Base-by-base conservation (phyloP, 2,888 invertebrate genomes). In the Rhogogaster chlorosoma region DNA sequence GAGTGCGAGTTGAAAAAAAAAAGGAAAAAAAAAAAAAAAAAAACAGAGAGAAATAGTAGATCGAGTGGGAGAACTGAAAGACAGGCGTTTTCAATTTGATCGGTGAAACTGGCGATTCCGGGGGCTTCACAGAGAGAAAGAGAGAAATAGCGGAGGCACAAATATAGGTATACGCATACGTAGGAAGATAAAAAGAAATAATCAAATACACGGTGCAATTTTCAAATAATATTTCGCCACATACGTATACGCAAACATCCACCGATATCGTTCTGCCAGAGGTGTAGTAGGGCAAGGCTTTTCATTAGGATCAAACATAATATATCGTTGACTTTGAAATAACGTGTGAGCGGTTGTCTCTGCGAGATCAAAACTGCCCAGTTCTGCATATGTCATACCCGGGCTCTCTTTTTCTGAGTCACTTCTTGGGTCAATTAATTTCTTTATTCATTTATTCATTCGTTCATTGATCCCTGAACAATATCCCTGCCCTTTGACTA, bases 1-100 rank as follows among this genome's bases (percentile, higher is more conserved):
- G 38, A 45, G 32, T 61, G 83, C 45, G 77, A 67, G 84, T 70
- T 80, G 53, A 80, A 82, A 86, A 84, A 78, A 57, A 75, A 45
- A 61, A 77, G 84, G 75, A 78, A 80, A 80, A 86, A 77, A 86
- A 67, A 73, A 75, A 70, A 82, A 49, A 57, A n/a, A 32, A 26
- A 83, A 64, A 18, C 84, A 85, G n/a, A 22, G 75, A 67, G 29
- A 32, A 29, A 70, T 18, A 29, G 84, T 9, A 49, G 53, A 77
- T 26, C 57, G 57, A 73, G 18, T 29, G 38, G 88, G 83, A 88
- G 87, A 45, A 67, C 32, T 42, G 67, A 83, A 83, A 83, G 83
- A 83, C 83, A 83, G 83, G 49, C 88, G 89, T 90, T 91, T 91
- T 90, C 91, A 90, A 91, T 91, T 91, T 90, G 89, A 89, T 89